Base-by-base conservation (phyloP, 2,888 invertebrate species). In the Hesperia comma region DNA sequence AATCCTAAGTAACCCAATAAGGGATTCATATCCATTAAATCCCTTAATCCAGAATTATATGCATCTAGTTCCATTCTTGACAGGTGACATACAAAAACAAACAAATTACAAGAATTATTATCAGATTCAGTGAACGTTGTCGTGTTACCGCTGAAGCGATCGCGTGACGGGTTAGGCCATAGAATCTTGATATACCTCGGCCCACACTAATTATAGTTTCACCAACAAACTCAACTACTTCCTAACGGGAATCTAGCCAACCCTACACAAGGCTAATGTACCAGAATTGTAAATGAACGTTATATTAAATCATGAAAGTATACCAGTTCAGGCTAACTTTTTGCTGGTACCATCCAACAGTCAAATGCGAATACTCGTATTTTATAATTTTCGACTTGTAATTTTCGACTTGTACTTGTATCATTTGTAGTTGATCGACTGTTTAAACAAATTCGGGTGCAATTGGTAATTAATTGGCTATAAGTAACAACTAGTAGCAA, bases 141-240 rank as follows among this genome's bases (percentile, higher is more conserved):
- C 86, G 87, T 89, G 88, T 86, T 81, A 79, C 76, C 75, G 78
- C 76, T 83, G 81, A 85, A 82, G 80, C 78, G 80, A 77, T 91
- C 80, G 91, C 92, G 89, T 90, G 92, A 79, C 71, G 72, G 76
- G 75, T 77, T 76, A 75, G 72, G 71, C 76, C 77, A 78, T 80
- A 69, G 75, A 77, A 90, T 90, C 90, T 86, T 87, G 92, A 91
- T 91, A 87, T 71, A 80, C 75, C 74, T 69, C 74, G 74, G 74
- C 81, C 81, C 80, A 79, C 76, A 81, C 87, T 89, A 88, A 90
- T 91, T 90, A 86, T 86, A 86, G 81, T 87, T 85, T 83, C 80
- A 81, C 82, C 83, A 85, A 84, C 84, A 56, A 67, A 67, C 61
- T 61, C 67, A 49, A 61, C 66, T 15, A 67, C 61, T 67, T 67